Percentiles rank a stretch among this genome's conserved stretches.
Conservation (phyloP, 1,140 invertebrate species). For the Calosoma granatense region DNA sequence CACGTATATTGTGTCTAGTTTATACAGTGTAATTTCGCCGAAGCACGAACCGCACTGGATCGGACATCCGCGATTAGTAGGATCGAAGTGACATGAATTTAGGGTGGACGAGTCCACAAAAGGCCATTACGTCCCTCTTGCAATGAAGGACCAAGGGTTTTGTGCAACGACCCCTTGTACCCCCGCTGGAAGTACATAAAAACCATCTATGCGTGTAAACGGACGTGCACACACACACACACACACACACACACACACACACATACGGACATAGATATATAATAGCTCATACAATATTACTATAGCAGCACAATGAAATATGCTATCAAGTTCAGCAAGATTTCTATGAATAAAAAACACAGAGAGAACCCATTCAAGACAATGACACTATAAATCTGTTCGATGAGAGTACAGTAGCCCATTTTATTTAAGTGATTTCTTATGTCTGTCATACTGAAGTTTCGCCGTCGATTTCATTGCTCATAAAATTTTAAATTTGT, state of each 20-base stretch:
- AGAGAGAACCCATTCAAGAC: slow-evolving; percentile 1
- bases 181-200: background rate
- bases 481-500: background rate
- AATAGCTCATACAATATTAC: no score
- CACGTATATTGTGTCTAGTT: no score
- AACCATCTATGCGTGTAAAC: background rate
- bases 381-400: background rate
- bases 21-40: no score
- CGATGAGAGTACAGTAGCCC: background rate
- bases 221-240: no score
- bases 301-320: background rate
- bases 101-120: background rate
- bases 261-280: no score
- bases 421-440: slow-evolving; percentile 8
- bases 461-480: background rate
- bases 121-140: background rate
- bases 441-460: background rate
- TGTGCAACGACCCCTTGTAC: background rate
- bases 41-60: background rate
- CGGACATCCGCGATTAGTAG: background rate
- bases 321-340: background rate
- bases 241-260: no score
- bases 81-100: background rate
- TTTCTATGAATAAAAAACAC: slow-evolving; percentile 3
- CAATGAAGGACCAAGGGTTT: no score